Percentiles rank a stretch among this genome's conserved stretches.
Evolutionary conservation across 1,140 invertebrate genomes (phyloP).

Genomic region (Drosophila repletoides): DNA sequence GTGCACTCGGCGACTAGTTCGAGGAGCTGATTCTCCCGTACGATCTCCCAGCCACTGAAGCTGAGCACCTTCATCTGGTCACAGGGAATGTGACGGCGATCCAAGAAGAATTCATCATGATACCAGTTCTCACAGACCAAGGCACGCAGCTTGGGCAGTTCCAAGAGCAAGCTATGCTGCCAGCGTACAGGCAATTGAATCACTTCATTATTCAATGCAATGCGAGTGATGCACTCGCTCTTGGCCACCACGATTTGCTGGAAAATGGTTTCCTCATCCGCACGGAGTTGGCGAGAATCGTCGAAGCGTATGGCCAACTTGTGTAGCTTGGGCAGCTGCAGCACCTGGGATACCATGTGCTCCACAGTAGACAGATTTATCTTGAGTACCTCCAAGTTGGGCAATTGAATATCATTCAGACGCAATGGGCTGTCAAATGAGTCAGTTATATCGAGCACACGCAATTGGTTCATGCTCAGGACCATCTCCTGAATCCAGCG

Average conservation of each 20-base stretch:
- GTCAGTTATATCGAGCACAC: slow-evolving; percentile 61
- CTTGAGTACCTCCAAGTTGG: slow-evolving; percentile 62
- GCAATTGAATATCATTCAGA: slow-evolving; percentile 54
- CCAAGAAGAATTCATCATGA: slow-evolving; percentile 66
- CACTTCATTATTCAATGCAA: slow-evolving; percentile 69
- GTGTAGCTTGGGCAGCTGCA: slow-evolving; percentile 56
- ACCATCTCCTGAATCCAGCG: slow-evolving; percentile 63
- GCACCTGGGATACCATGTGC: slow-evolving; percentile 44
- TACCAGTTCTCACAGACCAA: slow-evolving; percentile 66
- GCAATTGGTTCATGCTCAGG: slow-evolving; percentile 40
- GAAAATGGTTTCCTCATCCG: slow-evolving; percentile 67
- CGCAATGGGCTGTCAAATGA: slow-evolving; percentile 57
- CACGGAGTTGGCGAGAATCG: slow-evolving; percentile 56
- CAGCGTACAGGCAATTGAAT: slow-evolving; percentile 56
- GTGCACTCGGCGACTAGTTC: slow-evolving; percentile 54
- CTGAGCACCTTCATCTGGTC: slow-evolving; percentile 60
- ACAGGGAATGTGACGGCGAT: slow-evolving; percentile 56
- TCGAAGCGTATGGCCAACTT: slow-evolving; percentile 59
- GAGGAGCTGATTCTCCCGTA: slow-evolving; percentile 49
- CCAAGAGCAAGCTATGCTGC: slow-evolving; percentile 52
- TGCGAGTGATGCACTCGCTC: slow-evolving; percentile 55
- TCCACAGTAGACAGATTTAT: slow-evolving; percentile 64
- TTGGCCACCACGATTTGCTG: slow-evolving; percentile 67
- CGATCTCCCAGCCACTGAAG: slow-evolving; percentile 63
- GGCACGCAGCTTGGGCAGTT: slow-evolving; percentile 55